Evolutionary conservation across 2,797 vertebrate species (phyloP).

Genomic region (Anisognathus igniventris): DNA sequence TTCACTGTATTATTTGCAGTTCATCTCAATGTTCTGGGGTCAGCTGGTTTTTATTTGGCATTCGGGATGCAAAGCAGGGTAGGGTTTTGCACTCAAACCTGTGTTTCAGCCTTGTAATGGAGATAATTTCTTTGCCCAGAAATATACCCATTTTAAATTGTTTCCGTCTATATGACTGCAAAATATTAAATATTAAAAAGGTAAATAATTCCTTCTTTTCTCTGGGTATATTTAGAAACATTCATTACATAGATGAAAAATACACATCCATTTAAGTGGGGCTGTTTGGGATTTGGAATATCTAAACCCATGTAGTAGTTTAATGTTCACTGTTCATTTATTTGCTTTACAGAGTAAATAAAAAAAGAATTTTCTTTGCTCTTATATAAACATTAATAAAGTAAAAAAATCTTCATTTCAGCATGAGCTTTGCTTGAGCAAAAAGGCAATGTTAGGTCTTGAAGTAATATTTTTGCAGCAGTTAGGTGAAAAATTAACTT

Average conservation of each 20-base stretch:
- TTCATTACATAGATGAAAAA: neutral
- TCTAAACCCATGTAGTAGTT: neutral
- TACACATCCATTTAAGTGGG: neutral
- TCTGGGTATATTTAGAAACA: neutral
- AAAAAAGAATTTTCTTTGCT: neutral
- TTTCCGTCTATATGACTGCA: neutral
- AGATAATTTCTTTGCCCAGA: neutral
- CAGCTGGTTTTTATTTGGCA: neutral
- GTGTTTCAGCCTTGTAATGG: neutral
- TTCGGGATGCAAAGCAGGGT: neutral
- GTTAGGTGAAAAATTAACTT: neutral
- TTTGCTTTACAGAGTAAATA: conserved; percentile 1
- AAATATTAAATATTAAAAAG: conserved; percentile 28
- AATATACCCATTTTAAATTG: neutral
- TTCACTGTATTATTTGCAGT: neutral
- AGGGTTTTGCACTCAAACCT: neutral
- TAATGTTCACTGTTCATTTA: neutral
- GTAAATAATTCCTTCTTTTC: conserved; percentile 16
- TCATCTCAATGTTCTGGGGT: neutral
- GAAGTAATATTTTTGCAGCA: neutral
- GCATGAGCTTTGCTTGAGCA: neutral
- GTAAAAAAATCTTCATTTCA: neutral
- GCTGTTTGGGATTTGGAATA: neutral
- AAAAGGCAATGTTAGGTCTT: neutral
- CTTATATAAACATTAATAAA: conserved; percentile 3